These are phyloP conservation scores for Aporrectodea caliginosa DNA, from an alignment of 1,140 invertebrate species.

Conservation along the genomic window DNA sequence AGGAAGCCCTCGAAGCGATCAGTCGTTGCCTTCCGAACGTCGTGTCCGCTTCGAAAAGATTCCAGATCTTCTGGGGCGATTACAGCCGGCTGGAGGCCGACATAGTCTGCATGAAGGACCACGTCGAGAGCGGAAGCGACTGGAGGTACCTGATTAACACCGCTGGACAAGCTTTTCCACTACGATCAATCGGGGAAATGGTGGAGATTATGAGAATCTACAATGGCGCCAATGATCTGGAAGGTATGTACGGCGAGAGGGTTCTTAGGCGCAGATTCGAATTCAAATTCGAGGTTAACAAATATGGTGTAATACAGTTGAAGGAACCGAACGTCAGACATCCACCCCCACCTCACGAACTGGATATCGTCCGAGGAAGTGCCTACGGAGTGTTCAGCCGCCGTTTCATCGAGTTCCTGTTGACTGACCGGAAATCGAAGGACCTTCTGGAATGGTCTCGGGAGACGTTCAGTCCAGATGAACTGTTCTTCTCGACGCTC, in stretches of 20 bases:
- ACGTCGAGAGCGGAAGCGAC: constrained; percentile 21
- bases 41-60: constrained; percentile 36
- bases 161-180: constrained; percentile 39
- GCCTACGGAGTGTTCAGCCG: constrained; percentile 47
- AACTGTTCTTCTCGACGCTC: constrained; percentile 50
- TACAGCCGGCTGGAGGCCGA: constrained; percentile 36
- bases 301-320: constrained; percentile 21
- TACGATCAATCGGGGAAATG: constrained; percentile 41
- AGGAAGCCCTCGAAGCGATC: constrained; percentile 37
- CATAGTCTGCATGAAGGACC: constrained; percentile 37
- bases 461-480: constrained; percentile 46
- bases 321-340: constrained; percentile 14
- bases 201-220: constrained; percentile 40
- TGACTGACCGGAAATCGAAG: constrained; percentile 36
- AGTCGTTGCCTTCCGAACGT: constrained; percentile 46
- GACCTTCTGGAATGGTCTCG: constrained; percentile 43
- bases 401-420: constrained; percentile 43
- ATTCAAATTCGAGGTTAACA: background rate
- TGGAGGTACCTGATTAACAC: constrained; percentile 46
- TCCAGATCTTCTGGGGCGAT: constrained; percentile 32
- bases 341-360: constrained; percentile 37
- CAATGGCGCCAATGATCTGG: constrained; percentile 43
- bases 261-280: constrained; percentile 27
- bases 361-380: constrained; percentile 46
- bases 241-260: constrained; percentile 23